Evolutionary conservation across 2,888 invertebrate genomes (phyloP).

Genomic region (Pterobdella sp.): DNA sequence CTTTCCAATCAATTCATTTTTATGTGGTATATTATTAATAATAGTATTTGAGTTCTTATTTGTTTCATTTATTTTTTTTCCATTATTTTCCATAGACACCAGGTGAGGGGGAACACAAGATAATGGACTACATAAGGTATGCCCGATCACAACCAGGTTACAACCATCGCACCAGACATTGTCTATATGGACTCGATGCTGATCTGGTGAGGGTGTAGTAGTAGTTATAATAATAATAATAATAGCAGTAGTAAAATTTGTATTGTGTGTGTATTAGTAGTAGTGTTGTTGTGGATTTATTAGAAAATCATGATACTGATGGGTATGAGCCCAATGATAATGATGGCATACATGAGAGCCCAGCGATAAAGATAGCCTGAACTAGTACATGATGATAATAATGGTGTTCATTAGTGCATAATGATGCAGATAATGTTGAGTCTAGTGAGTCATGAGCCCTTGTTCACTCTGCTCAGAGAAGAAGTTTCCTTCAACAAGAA

Average conservation of each 20-base stretch:
- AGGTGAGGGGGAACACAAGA: constrained; percentile 95
- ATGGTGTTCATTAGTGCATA: background rate
- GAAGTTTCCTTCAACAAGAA: constrained; percentile 62
- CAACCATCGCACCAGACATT: constrained; percentile 84
- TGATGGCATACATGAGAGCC: too few species aligned
- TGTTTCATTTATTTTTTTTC: too few species aligned
- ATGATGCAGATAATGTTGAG: constrained; percentile 75
- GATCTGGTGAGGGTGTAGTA: constrained; percentile 60
- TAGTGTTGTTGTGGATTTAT: too few species aligned
- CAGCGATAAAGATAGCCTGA: too few species aligned
- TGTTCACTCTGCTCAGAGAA: constrained; percentile 86
- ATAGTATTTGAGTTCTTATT: too few species aligned
- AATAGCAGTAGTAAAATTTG: background rate
- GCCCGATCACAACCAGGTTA: constrained; percentile 74
- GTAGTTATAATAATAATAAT: background rate
- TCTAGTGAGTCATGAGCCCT: constrained; percentile 85
- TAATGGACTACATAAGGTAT: constrained; percentile 90
- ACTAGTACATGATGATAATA: too few species aligned
- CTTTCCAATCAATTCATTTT: background rate
- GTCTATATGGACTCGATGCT: constrained; percentile 91
- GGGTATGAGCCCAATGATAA: too few species aligned
- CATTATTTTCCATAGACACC: constrained; percentile 57
- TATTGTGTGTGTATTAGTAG: too few species aligned
- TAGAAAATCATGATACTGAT: too few species aligned
- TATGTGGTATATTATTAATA: background rate